These are phyloP conservation scores for Agrochola lychnidis DNA, from an alignment of 2,888 invertebrate species.

Conservation along the genomic window DNA sequence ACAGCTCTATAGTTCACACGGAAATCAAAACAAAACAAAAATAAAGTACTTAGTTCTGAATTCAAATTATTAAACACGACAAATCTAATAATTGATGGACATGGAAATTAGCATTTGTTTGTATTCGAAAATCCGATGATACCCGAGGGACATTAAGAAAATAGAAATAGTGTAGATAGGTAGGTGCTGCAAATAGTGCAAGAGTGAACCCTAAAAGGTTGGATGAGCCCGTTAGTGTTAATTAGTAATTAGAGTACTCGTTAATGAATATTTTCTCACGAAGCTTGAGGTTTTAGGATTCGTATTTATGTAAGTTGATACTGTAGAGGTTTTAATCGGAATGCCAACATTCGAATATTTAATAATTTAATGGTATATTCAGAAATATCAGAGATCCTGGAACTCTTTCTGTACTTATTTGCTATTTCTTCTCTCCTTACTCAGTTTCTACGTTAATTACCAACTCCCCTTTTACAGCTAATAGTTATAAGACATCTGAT, in stretches of 20 bases:
- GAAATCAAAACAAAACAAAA: too few relatives aligned
- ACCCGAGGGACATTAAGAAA: too few relatives aligned
- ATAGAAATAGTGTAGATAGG: too few relatives aligned
- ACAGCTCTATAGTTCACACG: too few relatives aligned
- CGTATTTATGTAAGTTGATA: background rate
- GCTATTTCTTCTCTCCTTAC: background rate
- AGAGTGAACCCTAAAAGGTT: background rate
- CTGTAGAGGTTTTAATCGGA: background rate
- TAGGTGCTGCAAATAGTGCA: background rate
- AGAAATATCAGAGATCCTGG: background rate
- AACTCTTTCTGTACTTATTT: background rate
- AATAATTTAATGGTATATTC: background rate
- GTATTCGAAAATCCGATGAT: too few relatives aligned
- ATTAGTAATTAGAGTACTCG: background rate
- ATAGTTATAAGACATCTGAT: background rate
- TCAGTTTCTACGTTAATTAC: background rate
- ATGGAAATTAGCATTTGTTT: too few relatives aligned
- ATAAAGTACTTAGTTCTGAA: too few relatives aligned
- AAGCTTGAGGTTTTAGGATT: background rate
- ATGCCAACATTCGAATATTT: too few relatives aligned
- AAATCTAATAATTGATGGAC: too few relatives aligned
- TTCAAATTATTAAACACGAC: too few relatives aligned
- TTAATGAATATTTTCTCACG: background rate
- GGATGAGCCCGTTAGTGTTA: background rate
- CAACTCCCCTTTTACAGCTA: background rate